These are phyloP conservation scores for Polypterus senegalus DNA, from an alignment of 2,113 vertebrate genomes.

Conservation along the genomic window DNA sequence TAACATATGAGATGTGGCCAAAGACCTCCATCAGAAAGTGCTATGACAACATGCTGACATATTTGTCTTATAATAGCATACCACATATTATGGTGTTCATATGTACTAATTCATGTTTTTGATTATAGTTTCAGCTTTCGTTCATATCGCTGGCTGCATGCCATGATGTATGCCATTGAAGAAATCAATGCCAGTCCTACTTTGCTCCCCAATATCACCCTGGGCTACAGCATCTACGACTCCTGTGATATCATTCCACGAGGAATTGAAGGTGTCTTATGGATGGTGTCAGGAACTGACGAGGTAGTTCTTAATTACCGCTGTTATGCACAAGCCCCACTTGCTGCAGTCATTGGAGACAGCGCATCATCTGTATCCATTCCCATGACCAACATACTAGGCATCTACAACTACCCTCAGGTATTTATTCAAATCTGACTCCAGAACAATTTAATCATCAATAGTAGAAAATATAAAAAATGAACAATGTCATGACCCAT, in stretches of 20 bases:
- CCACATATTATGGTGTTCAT: too few relatives aligned
- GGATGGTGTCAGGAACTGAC: conserved; percentile 12
- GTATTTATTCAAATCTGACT: conserved; percentile 1
- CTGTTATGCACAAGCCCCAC: conserved; percentile 1
- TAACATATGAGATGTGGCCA: too few relatives aligned
- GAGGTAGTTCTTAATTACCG: conserved; percentile 15
- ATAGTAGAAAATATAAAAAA: too few relatives aligned
- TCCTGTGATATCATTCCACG: conserved; percentile 7
- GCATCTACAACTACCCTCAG: conserved; percentile 20
- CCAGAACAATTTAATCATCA: too few relatives aligned
- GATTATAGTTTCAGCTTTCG: background rate
- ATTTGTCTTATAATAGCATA: too few relatives aligned
- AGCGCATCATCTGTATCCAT: conserved; percentile 17
- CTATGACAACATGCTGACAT: too few relatives aligned
- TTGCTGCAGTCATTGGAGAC: conserved; percentile 20
- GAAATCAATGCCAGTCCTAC: conserved; percentile 17
- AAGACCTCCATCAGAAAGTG: too few relatives aligned
- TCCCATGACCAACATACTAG: conserved; percentile 17
- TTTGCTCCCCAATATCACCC: conserved; percentile 15
- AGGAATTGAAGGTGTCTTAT: conserved; percentile 8
- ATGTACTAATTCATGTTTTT: too few relatives aligned
- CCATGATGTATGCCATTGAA: conserved; percentile 15
- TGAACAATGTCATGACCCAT: too few relatives aligned
- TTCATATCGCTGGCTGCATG: conserved; percentile 10
- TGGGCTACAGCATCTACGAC: conserved; percentile 22